Percentiles rank a stretch among this genome's conserved stretches.
phyloP scores from a whole-genome alignment of 2,888 invertebrate species.

The Leptinotarsa peninsularis region DNA sequence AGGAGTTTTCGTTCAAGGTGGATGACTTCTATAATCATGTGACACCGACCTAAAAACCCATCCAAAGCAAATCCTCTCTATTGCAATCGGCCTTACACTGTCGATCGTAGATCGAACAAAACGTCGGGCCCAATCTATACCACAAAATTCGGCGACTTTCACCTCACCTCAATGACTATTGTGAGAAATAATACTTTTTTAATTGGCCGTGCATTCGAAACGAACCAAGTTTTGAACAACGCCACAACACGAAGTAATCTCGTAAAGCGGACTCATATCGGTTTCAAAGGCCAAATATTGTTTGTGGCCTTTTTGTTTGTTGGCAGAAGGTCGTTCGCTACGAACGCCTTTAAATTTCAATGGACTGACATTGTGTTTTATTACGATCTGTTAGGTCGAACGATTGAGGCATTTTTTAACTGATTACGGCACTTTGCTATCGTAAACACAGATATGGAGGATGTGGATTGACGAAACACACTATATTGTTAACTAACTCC shows the following conservation, averaged over 20 bases:
- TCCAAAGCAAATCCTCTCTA: not conserved
- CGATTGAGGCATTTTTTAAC: constrained; percentile 2
- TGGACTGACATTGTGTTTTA: constrained; percentile 13
- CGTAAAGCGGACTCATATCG: constrained; percentile 1
- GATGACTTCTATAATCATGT: too few relatives aligned
- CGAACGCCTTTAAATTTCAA: constrained; percentile 13
- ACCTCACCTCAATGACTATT: constrained; percentile 1
- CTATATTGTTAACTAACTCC: too few relatives aligned
- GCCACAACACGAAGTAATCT: not conserved
- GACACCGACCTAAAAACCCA: too few relatives aligned
- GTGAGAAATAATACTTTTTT: constrained; percentile 12
- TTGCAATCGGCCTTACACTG: not conserved
- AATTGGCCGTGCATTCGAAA: constrained; percentile 15
- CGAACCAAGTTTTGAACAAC: not conserved
- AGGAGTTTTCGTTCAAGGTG: too few relatives aligned
- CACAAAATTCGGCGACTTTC: constrained; percentile 17
- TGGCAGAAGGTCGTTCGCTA: constrained; percentile 12
- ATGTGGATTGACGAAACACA: not conserved
- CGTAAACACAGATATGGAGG: not conserved
- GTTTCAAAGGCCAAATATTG: constrained; percentile 14
- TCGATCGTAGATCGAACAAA: not conserved
- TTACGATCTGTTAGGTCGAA: constrained; percentile 1
- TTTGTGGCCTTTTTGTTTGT: constrained; percentile 12
- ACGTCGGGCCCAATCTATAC: constrained; percentile 1
- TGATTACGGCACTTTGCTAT: not conserved